A percentile compares a stretch with the other conserved stretches of the same genome.
Evolutionary conservation across 2,888 invertebrate genomes (phyloP).

Genomic region (Meiosimyza decipiens): DNA sequence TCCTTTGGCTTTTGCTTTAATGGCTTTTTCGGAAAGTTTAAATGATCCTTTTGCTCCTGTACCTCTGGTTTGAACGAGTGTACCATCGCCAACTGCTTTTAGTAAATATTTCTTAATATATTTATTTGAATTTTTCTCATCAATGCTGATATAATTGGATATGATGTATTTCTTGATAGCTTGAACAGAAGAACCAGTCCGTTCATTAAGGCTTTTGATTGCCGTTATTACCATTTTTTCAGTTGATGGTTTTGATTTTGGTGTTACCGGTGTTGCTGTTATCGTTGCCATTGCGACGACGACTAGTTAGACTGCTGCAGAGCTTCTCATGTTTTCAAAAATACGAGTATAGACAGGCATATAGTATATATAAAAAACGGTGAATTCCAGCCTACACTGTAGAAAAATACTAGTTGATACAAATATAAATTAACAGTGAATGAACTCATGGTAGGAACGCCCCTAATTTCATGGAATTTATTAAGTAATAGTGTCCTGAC

Average conservation of each 20-base stretch:
- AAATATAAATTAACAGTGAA: too few species aligned
- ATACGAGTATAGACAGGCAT: too few species aligned
- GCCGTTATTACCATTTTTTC: conserved; percentile 72
- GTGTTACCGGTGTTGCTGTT: background rate
- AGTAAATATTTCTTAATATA: conserved; percentile 73
- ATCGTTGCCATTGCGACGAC: background rate
- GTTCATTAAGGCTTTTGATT: conserved; percentile 69
- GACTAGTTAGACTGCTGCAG: background rate
- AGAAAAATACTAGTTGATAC: too few species aligned
- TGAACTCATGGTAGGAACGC: too few species aligned
- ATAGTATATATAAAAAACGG: too few species aligned
- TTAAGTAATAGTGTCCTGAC: too few species aligned
- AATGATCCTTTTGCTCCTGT: conserved; percentile 44
- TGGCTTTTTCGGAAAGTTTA: conserved; percentile 39
- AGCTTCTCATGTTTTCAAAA: background rate
- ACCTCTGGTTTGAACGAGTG: conserved; percentile 56
- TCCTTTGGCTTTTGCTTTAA: background rate
- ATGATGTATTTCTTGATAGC: conserved; percentile 73
- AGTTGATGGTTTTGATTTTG: conserved; percentile 47
- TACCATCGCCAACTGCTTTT: conserved; percentile 69
- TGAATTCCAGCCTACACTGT: too few species aligned
- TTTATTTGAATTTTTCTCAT: conserved; percentile 70
- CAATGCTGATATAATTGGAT: conserved; percentile 70
- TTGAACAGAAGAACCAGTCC: conserved; percentile 71
- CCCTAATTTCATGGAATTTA: too few species aligned